These are phyloP conservation scores for Anthoscopus minutus DNA, from an alignment of 2,113 vertebrate species.

Conservation along the genomic window DNA sequence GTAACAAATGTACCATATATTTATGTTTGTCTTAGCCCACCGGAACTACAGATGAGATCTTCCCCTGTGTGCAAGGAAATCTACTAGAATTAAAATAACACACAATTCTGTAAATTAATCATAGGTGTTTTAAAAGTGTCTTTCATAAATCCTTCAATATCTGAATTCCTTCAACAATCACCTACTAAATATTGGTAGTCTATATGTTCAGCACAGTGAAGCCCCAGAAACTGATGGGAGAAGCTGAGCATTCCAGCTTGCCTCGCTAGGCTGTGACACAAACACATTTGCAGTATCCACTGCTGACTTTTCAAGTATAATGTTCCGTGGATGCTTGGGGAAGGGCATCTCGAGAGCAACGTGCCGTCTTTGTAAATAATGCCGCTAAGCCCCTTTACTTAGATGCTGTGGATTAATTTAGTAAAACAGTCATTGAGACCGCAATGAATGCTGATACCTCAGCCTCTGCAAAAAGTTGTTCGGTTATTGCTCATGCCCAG, in stretches of 20 bases:
- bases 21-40: not conserved
- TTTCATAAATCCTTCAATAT: not conserved
- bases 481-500: not conserved
- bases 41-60: not conserved
- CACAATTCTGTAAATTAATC: not conserved
- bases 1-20: not conserved
- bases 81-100: not conserved
- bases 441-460: not conserved
- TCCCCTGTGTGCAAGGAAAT: not conserved
- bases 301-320: not conserved
- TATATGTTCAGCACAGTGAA: not conserved
- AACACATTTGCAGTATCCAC: not conserved
- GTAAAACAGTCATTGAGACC: not conserved
- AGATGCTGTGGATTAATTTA: not conserved
- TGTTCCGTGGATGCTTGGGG: not conserved
- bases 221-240: not conserved
- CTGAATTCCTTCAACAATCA: not conserved
- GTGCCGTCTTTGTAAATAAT: not conserved
- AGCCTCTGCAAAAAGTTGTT: slow-evolving; percentile 41
- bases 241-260: not conserved
- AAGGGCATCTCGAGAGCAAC: not conserved
- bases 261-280: not conserved
- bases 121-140: not conserved
- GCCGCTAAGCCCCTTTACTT: not conserved
- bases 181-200: not conserved